Evolutionary conservation across 2,888 invertebrate species (phyloP), one percentile per base, ranked within the genome.

Genomic region (Cyrtodaria siliqua): DNA sequence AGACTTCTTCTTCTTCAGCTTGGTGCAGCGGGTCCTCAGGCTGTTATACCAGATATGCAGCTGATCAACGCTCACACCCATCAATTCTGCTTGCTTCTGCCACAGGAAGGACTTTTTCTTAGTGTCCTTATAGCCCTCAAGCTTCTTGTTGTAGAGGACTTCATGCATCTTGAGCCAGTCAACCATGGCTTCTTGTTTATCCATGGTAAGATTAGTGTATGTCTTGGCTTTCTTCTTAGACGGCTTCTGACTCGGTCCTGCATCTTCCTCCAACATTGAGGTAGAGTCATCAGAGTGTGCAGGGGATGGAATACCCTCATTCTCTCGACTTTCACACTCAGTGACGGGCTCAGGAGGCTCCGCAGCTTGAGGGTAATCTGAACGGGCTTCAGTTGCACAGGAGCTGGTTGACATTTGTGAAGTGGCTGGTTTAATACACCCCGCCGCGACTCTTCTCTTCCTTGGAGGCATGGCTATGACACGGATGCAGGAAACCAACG

Each of bases 11-110:
- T 57, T 40, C 57, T 24, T 38, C 9, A 57, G 57, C 42, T 57
- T 73, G 49, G 66, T 73, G 61, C 42, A 66, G 42, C 59, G 66
- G 40, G 60, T 40, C 38, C 52, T 60, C 20, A 60, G 53, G 59
- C 72, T 67, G 38, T 50, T 53, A 33, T 67, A 73, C 73, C 61
- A 73, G 20, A 61, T 73, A n/a, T 47, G 52, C 55, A 73, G 60
- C 40, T 42, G 57, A 56, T 71, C 64, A 49, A 59, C 64, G 26
- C 23, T 40, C 63, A 64, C 50, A 24, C 52, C 64, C 63, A 71
- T 67, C 29, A 50, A 14, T 56, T 64, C 64, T 47, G 64, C 56
- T 50, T 64, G 57, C 71, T 71, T 42, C 52, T 57, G 71, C 71
- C 53, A 61, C 33, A 60, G 29, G 27, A 61, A 61, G 53, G 26